These are phyloP conservation scores for Chlamydotis undulata DNA, from an alignment of 2,113 vertebrate genomes.

Conservation along the genomic window DNA sequence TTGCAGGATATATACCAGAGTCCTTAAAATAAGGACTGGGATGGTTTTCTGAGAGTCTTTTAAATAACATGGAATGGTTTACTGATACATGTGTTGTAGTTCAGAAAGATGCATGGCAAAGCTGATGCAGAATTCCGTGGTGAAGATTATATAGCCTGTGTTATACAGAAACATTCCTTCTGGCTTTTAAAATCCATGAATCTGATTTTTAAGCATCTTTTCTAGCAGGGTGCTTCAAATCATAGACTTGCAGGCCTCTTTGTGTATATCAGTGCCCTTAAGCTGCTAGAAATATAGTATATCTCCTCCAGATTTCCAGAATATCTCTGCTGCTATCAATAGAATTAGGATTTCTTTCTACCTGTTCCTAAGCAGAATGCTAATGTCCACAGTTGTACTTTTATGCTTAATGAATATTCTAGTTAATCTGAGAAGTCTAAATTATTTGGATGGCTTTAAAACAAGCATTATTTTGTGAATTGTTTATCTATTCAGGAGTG, in stretches of 20 bases:
- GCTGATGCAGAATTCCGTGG: background rate
- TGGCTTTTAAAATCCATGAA: conserved; percentile 23
- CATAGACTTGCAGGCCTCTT: background rate
- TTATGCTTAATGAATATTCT: background rate
- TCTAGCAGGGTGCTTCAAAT: conserved; percentile 3
- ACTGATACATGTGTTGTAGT: background rate
- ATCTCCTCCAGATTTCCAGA: background rate
- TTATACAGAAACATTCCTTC: background rate
- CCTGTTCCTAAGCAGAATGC: background rate
- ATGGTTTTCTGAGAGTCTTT: background rate
- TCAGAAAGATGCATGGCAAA: background rate
- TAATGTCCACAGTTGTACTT: background rate
- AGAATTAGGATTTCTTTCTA: background rate
- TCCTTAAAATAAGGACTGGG: background rate
- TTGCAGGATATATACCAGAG: background rate
- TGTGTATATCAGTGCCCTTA: background rate
- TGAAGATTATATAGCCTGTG: background rate
- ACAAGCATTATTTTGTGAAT: background rate
- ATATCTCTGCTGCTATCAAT: background rate
- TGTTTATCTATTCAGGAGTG: background rate
- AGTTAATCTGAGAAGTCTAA: background rate
- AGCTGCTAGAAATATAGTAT: background rate
- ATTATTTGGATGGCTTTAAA: background rate
- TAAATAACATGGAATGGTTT: background rate
- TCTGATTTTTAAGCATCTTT: conserved; percentile 31